These are phyloP conservation scores for Andrena chrysosceles DNA, from an alignment of 2,888 invertebrate genomes.

Conservation along the genomic window DNA sequence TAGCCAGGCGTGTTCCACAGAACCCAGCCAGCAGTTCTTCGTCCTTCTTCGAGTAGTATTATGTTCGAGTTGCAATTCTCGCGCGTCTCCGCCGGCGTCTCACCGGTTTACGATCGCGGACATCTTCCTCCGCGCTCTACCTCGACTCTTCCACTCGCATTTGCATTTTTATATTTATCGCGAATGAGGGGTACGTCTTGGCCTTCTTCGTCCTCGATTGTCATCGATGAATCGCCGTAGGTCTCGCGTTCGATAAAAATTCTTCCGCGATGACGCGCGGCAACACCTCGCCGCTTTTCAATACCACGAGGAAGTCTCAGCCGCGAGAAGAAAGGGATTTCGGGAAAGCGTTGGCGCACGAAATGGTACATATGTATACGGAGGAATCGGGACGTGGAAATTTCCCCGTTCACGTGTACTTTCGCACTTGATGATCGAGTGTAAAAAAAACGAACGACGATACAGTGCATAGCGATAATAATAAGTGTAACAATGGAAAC, in stretches of 20 bases:
- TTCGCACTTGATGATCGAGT: no score
- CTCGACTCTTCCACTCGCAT: constrained; percentile 66
- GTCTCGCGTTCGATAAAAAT: constrained; percentile 56
- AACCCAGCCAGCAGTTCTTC: constrained; percentile 30
- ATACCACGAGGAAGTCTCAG: constrained; percentile 11
- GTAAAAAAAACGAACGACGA: no score
- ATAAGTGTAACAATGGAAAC: no score
- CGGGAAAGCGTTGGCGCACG: neutral
- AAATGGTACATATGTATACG: neutral
- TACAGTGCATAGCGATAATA: no score
- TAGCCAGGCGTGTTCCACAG: constrained; percentile 44
- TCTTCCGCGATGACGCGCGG: constrained; percentile 41
- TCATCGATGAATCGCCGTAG: constrained; percentile 54
- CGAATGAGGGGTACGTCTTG: constrained; percentile 62
- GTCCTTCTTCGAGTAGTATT: constrained; percentile 46
- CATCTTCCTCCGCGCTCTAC: constrained; percentile 52
- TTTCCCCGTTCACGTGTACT: no score
- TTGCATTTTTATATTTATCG: constrained; percentile 82
- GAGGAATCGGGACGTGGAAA: no score
- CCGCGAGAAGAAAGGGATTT: neutral
- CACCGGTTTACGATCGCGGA: constrained; percentile 71
- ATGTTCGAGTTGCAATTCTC: constrained; percentile 62
- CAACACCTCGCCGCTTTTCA: constrained; percentile 2
- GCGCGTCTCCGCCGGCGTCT: constrained; percentile 56
- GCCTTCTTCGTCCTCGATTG: constrained; percentile 54